Conservation (phyloP, 2,888 invertebrate species). For the Agrochola lota region DNA sequence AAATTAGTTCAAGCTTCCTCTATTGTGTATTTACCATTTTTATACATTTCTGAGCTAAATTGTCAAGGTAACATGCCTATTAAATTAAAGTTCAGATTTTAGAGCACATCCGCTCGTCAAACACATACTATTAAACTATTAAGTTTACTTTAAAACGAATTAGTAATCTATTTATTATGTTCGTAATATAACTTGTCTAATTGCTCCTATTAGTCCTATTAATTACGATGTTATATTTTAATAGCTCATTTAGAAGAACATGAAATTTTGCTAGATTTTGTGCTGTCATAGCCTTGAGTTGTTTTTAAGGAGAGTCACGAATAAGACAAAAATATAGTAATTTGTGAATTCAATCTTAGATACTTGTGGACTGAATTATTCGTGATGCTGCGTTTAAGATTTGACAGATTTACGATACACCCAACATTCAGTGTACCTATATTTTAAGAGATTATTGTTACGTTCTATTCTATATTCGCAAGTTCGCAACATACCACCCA, state of each 20-base stretch:
- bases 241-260: neutral
- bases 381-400: neutral
- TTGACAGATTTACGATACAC: conserved; percentile 13
- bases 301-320: conserved; percentile 16
- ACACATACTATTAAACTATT: conserved; percentile 16
- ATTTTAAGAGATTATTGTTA: conserved; percentile 15
- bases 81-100: conserved; percentile 13
- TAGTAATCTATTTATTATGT: conserved; percentile 8
- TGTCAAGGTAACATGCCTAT: conserved; percentile 24
- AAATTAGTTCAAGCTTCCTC: neutral
- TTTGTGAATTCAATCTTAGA: conserved; percentile 21
- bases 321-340: conserved; percentile 29
- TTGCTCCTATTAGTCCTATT: conserved; percentile 22
- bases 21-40: neutral
- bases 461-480: conserved; percentile 8
- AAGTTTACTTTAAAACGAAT: neutral
- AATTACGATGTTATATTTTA: conserved; percentile 29
- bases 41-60: conserved; percentile 3
- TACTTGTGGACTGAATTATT: neutral
- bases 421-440: neutral
- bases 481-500: conserved; percentile 16
- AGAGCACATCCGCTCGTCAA: conserved; percentile 10
- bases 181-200: conserved; percentile 12
- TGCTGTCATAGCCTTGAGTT: conserved; percentile 8
- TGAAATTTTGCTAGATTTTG: neutral